phyloP scores from a whole-genome alignment of 1,140 invertebrate genomes.

The Bombus pascuorum region DNA sequence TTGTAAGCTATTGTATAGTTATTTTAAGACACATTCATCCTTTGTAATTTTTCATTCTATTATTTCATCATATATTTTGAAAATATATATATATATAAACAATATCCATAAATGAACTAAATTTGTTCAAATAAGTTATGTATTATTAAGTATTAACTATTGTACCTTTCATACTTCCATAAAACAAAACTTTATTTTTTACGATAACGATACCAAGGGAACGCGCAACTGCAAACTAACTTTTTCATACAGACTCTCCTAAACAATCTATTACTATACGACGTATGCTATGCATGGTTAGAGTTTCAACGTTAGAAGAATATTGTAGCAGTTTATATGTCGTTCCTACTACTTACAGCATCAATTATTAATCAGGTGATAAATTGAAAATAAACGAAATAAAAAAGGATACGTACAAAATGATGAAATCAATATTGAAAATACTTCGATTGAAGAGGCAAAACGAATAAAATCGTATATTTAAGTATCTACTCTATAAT shows the following conservation, averaged over 20 bases:
- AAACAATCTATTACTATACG: neutral
- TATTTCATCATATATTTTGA: neutral
- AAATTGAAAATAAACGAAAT: neutral
- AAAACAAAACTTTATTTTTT: neutral
- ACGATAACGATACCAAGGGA: neutral
- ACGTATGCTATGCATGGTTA: neutral
- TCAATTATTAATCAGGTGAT: neutral
- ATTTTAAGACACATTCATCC: neutral
- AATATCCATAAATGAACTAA: neutral
- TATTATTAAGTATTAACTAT: neutral
- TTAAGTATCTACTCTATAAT: constrained; percentile 1
- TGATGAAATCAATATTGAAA: neutral
- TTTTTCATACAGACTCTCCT: neutral
- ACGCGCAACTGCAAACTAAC: neutral
- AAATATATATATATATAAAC: neutral
- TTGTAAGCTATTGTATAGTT: neutral
- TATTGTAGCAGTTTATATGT: too few species aligned
- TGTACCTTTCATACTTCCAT: neutral
- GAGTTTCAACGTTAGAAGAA: neutral
- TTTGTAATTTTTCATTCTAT: neutral
- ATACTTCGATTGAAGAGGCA: neutral
- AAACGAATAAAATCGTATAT: neutral
- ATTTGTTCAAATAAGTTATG: neutral
- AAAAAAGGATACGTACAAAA: neutral
- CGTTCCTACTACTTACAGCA: neutral